Base-by-base conservation (phyloP, 2,113 vertebrate genomes). In the Nyctereutes procyonoides region DNA sequence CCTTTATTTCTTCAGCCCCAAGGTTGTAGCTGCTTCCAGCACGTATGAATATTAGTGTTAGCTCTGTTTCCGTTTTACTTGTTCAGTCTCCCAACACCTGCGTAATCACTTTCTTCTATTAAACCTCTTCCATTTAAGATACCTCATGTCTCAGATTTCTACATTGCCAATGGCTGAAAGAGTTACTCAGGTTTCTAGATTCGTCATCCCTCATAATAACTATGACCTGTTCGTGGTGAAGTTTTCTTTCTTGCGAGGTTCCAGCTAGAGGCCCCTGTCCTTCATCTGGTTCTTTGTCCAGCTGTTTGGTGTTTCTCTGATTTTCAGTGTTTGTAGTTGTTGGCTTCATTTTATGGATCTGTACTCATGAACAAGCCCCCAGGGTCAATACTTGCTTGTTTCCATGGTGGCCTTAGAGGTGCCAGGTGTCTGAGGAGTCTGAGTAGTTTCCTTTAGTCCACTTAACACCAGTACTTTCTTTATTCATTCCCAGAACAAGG, bases 271-370 rank as follows among this genome's bases (percentile, higher is more conserved):
- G 30, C 63, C 14, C 65, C 10, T 58, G 14, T 62, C 80, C 69
- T 86, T 74, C 22, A 24, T 93, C 28, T 87, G 90, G 26, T 88
- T 74, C 90, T 86, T 92, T 76, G 71, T 83, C 38, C 51, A 58
- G 2, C 53, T 32, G 60, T 62, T 89, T 56, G 43, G 48, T 58
- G 69, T 26, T 86, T 69, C 93, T 76, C 67, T 95, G 38, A 80
- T 19, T 43, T 76, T 76, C 51, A 63, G 30, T 55, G 8, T 13
- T 77, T 8, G 9, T 1, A 12, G 58, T 30, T 1, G 3, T 79
- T 96, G 53, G 48, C 56, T 35, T 76, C 17, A 8, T 91, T 74
- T 81, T 13, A 11, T 92, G 83, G 30, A 19, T 81, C 35, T 65
- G 63, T 19, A 15, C 80, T 65, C 53, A 13, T 35, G 26, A 90